Evolutionary conservation across 2,888 invertebrate species (phyloP).

Genomic region (Dichetophora obliterata): DNA sequence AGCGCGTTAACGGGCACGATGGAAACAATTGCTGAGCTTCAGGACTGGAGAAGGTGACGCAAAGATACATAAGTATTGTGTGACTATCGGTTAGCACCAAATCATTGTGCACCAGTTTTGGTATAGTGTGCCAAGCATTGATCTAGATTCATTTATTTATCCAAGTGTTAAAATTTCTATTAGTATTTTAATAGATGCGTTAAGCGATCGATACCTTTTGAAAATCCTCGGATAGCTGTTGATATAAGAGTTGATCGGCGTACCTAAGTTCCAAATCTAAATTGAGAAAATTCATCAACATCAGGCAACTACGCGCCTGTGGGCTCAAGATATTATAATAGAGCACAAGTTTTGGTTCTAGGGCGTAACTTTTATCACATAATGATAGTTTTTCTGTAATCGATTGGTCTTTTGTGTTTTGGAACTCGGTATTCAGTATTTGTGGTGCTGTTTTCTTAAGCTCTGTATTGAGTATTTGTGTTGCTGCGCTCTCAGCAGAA

Average conservation of each 20-base stretch:
- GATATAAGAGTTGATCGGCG: conserved; percentile 67
- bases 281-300: conserved; percentile 67
- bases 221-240: conserved; percentile 63
- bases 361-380: no score
- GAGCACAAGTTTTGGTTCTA: conserved; percentile 54
- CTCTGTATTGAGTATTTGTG: no score
- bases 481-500: no score
- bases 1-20: conserved; percentile 55
- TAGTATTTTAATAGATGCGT: neutral
- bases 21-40: conserved; percentile 50
- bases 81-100: conserved; percentile 69
- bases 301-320: conserved; percentile 68
- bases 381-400: no score
- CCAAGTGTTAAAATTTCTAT: neutral
- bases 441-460: no score
- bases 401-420: no score
- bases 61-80: conserved; percentile 70
- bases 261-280: conserved; percentile 67
- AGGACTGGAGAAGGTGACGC: conserved; percentile 54
- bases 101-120: conserved; percentile 64
- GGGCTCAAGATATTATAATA: conserved; percentile 68
- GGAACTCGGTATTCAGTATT: no score
- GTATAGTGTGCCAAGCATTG: conserved; percentile 68
- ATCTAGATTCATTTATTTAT: conserved; percentile 51
- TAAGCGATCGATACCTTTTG: conserved; percentile 55